Evolutionary conservation across 2,797 vertebrate species (phyloP).

Genomic region (Pseudochirops corinnae): DNA sequence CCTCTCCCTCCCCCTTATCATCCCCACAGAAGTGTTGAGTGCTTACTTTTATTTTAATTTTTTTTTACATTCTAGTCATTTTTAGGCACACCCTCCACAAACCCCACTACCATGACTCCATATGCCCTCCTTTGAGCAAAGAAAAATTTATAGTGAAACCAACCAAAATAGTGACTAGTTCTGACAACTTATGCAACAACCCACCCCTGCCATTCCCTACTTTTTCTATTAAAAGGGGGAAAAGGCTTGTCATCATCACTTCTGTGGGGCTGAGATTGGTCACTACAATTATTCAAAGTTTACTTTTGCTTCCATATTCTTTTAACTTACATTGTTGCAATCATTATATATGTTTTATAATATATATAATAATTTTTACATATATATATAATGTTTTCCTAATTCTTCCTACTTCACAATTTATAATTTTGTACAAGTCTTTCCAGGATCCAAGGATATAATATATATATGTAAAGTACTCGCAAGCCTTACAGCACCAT

Average conservation of each 20-base stretch:
- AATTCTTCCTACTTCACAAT: neutral
- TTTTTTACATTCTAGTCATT: neutral
- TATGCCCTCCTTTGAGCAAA: neutral
- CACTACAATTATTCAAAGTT: neutral
- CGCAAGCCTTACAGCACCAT: neutral
- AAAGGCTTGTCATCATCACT: neutral
- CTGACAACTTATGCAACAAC: neutral
- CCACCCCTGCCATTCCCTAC: neutral
- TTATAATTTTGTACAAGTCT: neutral
- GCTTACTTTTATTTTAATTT: neutral
- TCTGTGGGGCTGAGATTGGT: neutral
- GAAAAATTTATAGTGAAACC: neutral
- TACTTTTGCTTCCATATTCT: neutral
- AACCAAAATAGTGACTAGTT: neutral
- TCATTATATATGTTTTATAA: neutral
- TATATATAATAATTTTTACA: no score
- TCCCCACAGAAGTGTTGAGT: neutral
- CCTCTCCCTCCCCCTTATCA: neutral
- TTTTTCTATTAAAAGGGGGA: neutral
- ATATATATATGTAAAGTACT: neutral
- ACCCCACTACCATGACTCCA: neutral
- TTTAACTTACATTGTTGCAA: neutral
- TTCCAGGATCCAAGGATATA: neutral
- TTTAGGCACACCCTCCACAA: neutral
- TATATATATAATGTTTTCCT: neutral